Percentiles rank a stretch among this genome's conserved stretches.
These are phyloP conservation scores for Sandelia bainsii DNA, from an alignment of 2,797 vertebrate species.

Conservation along the genomic window DNA sequence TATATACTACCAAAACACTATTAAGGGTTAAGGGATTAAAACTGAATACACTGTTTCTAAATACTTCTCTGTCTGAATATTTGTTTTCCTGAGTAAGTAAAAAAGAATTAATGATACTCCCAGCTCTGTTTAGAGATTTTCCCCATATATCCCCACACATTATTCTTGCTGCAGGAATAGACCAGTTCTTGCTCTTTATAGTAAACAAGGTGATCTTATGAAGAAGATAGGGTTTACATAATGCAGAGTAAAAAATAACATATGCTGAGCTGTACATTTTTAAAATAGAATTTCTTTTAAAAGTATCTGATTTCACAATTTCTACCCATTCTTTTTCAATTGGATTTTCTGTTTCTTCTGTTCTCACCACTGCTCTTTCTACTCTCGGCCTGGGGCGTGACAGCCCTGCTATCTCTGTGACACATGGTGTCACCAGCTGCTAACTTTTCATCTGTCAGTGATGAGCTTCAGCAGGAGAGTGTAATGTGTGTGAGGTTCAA, in stretches of 20 bases:
- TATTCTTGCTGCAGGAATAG: neutral
- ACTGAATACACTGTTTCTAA: too few relatives aligned
- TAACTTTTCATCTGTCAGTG: constrained; percentile 31
- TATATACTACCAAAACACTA: neutral
- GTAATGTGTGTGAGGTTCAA: constrained; percentile 2
- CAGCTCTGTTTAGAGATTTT: neutral
- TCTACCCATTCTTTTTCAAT: neutral
- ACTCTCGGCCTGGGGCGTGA: constrained; percentile 3
- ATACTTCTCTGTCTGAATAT: too few relatives aligned
- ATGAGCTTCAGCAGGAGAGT: constrained; percentile 16
- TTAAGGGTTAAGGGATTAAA: too few relatives aligned
- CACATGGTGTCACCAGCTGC: constrained; percentile 28
- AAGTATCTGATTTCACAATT: neutral
- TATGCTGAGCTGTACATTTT: neutral
- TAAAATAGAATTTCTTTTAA: neutral
- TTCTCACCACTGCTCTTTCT: neutral
- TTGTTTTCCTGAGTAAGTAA: too few relatives aligned
- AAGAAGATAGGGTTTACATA: neutral
- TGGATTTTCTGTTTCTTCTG: neutral
- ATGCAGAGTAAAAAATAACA: neutral
- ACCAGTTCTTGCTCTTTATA: neutral
- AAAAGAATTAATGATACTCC: too few relatives aligned
- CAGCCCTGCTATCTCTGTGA: constrained; percentile 23
- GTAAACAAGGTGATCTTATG: neutral
- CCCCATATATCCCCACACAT: neutral